Evolutionary conservation across 35 echinoderm and acorn worm genomes (phyloP), one percentile per base, ranked within the genome.

Genomic region (Ophioderma brevispina): DNA sequence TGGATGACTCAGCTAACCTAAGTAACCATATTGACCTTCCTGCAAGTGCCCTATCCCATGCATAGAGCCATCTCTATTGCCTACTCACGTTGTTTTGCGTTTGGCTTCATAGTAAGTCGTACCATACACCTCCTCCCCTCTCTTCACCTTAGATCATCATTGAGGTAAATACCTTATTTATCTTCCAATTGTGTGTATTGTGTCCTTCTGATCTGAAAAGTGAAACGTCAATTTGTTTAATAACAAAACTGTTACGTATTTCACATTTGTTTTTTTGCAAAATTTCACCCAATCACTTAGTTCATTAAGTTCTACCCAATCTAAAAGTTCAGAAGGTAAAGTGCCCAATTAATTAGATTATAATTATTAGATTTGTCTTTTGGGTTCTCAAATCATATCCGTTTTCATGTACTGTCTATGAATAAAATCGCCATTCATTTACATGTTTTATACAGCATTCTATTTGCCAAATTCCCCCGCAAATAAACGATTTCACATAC

Each of bases 121-220:
- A n/a, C 97, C 97, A 25, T 92, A 92, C 34, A 99, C 86, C 39
- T 90, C 93, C 82, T 99, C 97, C 36, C 97, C 97, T 39, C 97
- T 50, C 76, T 99, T 99, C 1, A 94, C 97, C 6, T 99, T 39
- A 99, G 50, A 38, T 99, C 95, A 39, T 99, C 97, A 82, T 99
- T 91, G 31, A 99, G 78, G 33, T 99, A 99, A 56, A 99, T 95
- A n/a, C n/a, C 0, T 95, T 93, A 13, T 93, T 99, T 85, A 95
- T 93, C 40, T 99, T 99, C 97, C 97, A 99, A 59, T 99, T n/a
- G 97, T 25, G 97, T 99, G 91, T 99, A 99, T 33, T 88, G 97
- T 21, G 97, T 75, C 35, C 94, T n/a, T 93, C 93, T 5, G 93
- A 93, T 99, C 79, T 0, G 85, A 56, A 10, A 90, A 38, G 63